Conservation (phyloP, 1,140 invertebrate species). For the Drosophila jambulina region DNA sequence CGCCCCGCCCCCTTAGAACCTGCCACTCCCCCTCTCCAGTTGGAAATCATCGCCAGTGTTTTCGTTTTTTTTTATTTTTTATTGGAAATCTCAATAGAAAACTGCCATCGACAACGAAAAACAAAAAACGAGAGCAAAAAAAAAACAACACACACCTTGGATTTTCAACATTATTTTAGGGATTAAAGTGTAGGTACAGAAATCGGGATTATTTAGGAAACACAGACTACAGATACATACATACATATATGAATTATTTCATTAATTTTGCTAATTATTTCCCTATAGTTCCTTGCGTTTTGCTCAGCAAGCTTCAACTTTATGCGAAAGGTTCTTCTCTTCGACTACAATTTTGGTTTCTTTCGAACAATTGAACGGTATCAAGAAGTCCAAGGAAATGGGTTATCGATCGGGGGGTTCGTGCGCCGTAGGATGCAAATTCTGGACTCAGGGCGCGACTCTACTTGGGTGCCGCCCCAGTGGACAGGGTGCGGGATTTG, state of each 20-base stretch:
- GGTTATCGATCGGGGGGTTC: conserved; percentile 8
- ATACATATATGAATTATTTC: conserved; percentile 27
- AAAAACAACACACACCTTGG: conserved; percentile 17
- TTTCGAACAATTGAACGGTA: not conserved
- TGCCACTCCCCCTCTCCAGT: not conserved
- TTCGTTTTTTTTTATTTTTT: conserved; percentile 13
- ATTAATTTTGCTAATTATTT: conserved; percentile 43
- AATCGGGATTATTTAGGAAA: conserved; percentile 34
- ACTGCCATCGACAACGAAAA: conserved; percentile 7
- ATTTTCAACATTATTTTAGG: conserved; percentile 44
- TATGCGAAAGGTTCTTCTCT: not conserved
- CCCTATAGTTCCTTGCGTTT: conserved; percentile 14
- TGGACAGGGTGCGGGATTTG: conserved; percentile 61
- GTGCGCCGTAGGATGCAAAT: not conserved
- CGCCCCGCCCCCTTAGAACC: not conserved
- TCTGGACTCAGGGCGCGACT: not conserved
- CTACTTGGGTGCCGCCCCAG: conserved; percentile 46
- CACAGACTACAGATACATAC: conserved; percentile 18
- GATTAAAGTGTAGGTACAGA: conserved; percentile 48
- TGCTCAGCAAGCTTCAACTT: conserved; percentile 15
- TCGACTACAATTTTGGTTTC: conserved; percentile 42
- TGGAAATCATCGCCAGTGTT: not conserved
- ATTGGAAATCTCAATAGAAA: conserved; percentile 53
- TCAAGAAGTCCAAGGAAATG: not conserved
- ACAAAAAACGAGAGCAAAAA: not conserved